Evolutionary conservation across 2,113 vertebrate genomes (phyloP), one percentile per base, ranked within the genome.

Genomic region (Amblyopsis rosae): DNA sequence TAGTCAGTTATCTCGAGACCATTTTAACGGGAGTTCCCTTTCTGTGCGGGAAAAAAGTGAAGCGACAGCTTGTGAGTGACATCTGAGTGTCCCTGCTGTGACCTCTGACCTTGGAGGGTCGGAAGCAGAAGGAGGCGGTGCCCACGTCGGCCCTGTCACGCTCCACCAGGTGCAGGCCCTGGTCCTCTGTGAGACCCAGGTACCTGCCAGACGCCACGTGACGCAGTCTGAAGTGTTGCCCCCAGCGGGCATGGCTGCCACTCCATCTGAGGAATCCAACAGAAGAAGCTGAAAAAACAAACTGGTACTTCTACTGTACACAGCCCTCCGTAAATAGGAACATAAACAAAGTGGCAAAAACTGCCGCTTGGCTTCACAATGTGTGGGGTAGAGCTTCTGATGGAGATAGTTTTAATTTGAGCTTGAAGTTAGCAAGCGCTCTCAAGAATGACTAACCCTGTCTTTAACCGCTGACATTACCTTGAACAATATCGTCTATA

Each of bases 171-270:
- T 94, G 90, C 70, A 98, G 93, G 67, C 91, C 95, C 70, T 88
- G 93, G 75, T 96, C 95, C 67, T 96, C 94, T 64, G 93, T 90
- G 10, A 97, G 93, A 62, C 95, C 95, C 81, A 99, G 84, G 81
- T 96, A 99, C 71, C 93, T 94, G 65, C 97, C 97, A 11, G 95
- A 98, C 4, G 95, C 98, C 83, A 98, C 93, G 3, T 99, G 97
- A 35, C 93, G 91, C 13, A 99, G 89, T 81, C 96, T 92, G 80
- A 98, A 98, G 0, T 94, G 92, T 79, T 98, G 95, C 10, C 94
- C 94, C 96, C 96, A 98, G 69, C 92, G 90, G 67, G 94, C 94
- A 69, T 99, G 96, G 78, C 95, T 95, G 54, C 96, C 94, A 75
- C 96, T 98, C 97, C 97, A 99, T 67, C 97, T 99, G 82, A 19